Conservation (phyloP, 2,888 invertebrate species). For the Temnothorax ravouxi region DNA sequence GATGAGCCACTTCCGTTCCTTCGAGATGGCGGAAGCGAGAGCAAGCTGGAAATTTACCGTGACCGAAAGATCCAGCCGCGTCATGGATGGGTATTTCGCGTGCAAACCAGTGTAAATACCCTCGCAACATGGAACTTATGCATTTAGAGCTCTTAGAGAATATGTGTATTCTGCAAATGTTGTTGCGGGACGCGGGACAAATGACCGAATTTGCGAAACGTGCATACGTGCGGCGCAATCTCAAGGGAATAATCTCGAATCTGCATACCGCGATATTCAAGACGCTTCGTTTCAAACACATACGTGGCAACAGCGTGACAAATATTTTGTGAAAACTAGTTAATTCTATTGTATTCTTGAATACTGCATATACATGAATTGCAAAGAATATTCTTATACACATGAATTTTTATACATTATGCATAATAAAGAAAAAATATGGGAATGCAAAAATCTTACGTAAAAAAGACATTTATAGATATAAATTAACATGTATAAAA, state of each 20-base stretch:
- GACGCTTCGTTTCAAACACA: conserved; percentile 1
- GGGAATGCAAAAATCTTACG: background rate
- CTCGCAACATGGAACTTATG: conserved; percentile 35
- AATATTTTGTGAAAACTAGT: background rate
- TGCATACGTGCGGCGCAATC: conserved; percentile 2
- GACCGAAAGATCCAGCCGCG: conserved; percentile 17
- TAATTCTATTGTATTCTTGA: background rate
- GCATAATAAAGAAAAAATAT: background rate
- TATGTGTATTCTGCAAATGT: background rate
- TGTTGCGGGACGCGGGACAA: background rate
- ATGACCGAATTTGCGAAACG: conserved; percentile 39
- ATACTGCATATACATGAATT: background rate
- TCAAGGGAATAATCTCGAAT: background rate
- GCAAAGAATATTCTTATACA: background rate
- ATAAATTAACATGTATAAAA: background rate
- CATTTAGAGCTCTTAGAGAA: conserved; percentile 6
- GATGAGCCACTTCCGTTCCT: conserved; percentile 16
- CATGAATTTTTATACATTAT: background rate
- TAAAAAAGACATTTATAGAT: background rate
- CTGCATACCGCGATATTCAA: conserved; percentile 9
- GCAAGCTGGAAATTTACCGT: conserved; percentile 40
- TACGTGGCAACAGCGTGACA: background rate
- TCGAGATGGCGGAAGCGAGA: conserved; percentile 29
- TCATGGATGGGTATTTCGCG: conserved; percentile 25
- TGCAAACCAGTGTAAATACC: conserved; percentile 43